Base-by-base conservation (phyloP, 1,140 invertebrate genomes). In the Rhagoletis pomonella region DNA sequence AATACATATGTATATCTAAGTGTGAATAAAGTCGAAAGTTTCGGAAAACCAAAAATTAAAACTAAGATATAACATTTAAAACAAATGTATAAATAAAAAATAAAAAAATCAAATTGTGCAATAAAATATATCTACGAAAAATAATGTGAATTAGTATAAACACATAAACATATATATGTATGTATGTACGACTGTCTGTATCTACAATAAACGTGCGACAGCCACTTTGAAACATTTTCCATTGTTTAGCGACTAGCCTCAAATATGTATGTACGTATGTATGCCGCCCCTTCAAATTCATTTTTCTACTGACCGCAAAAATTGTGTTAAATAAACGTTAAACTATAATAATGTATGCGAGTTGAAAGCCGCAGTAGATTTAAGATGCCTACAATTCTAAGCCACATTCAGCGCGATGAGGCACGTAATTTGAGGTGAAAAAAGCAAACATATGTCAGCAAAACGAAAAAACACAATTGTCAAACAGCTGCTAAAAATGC, bases 401-500 rank as follows among this genome's bases (percentile, higher is more conserved):
- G 73, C 73, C 73, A 81, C 47, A 58, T 81, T 81, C 73, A 6
- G 44, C 47, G 73, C n/a, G 73, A n/a, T 29, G 44, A 1, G 73
- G 73, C 73, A 81, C 73, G 73, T 81, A 81, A 19, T 42, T n/a
- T n/a, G 44, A 55, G 47, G 42, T 47, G 10, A 81, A 17, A 55
- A 81, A 55, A 55, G 73, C 73, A 81, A 81, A 81, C 73, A 81
- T 81, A 81, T 81, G 73, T 81, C 19, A 44, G 44, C 9, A n/a
- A 29, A 62, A 2, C 4, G n/a, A 58, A 81, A 81, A 50, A 55
- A 55, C 0, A 29, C 0, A 29, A 29, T 29, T 81, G 47, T 42
- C 44, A 81, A 81, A 81, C 73, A 81, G 73, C 73, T 81, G 47
- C 47, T 50, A 29, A 81, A 81, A 81, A 81, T 81, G 47, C 73